Evolutionary conservation across 2,797 vertebrate genomes (phyloP).

Genomic region (Darevskia nairensis): DNA sequence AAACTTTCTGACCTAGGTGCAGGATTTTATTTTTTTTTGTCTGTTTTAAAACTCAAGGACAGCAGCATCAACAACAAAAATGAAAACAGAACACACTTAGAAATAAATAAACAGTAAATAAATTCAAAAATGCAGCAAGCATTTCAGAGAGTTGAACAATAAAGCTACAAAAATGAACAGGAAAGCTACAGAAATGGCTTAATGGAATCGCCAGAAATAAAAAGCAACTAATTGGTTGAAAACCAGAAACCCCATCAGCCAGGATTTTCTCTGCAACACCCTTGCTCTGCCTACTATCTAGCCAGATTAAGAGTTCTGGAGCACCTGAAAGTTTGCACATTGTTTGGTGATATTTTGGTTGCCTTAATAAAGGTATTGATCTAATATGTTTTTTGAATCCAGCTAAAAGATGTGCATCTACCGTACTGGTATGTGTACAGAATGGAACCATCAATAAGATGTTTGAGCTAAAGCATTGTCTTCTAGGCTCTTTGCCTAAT

Average conservation of each 20-base stretch:
- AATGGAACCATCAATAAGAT: background rate
- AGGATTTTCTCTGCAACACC: too few species aligned
- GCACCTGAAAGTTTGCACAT: too few species aligned
- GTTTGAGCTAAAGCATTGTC: background rate
- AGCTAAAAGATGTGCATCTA: background rate
- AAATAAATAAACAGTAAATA: conserved; percentile 29
- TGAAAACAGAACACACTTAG: conserved; percentile 10
- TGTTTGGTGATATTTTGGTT: too few species aligned
- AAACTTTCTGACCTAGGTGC: accelerated
- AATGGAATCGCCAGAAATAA: conserved; percentile 26
- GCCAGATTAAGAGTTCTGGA: too few species aligned
- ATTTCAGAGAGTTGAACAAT: conserved; percentile 21
- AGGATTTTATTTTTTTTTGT: background rate
- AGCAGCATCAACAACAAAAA: background rate
- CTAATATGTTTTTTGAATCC: background rate
- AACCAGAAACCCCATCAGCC: background rate
- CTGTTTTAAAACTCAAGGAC: background rate
- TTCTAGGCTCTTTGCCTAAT: background rate
- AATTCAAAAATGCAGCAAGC: conserved; percentile 43
- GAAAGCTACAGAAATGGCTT: conserved; percentile 34
- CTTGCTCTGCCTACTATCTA: too few species aligned
- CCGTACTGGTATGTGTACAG: too few species aligned
- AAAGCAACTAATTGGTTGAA: conserved; percentile 6
- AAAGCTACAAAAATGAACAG: conserved; percentile 31
- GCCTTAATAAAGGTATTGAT: background rate